phyloP scores from a whole-genome alignment of 1,140 invertebrate genomes.

The Babylonia areolata region DNA sequence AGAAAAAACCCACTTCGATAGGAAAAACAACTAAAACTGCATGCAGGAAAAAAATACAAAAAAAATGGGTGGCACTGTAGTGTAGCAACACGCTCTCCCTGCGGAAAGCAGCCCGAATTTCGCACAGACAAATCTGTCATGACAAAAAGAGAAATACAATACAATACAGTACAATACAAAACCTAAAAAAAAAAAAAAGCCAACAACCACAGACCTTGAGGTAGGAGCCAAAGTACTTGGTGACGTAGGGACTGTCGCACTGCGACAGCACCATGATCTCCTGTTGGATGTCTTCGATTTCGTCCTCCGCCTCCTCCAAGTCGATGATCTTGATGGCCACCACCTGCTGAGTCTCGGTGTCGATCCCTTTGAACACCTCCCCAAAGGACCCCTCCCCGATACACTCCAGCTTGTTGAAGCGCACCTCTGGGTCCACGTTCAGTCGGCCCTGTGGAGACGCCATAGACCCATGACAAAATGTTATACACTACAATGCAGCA shows the following conservation, averaged over 20 bases:
- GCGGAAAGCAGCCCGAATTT: too few relatives aligned
- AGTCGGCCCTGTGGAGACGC: background rate
- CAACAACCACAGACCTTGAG: constrained; percentile 81
- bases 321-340: constrained; percentile 98
- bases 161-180: too few relatives aligned
- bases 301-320: constrained; percentile 99
- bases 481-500: too few relatives aligned
- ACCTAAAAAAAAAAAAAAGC: too few relatives aligned
- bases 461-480: too few relatives aligned
- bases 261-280: constrained; percentile 99
- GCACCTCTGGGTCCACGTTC: constrained; percentile 77
- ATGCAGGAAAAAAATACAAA: too few relatives aligned
- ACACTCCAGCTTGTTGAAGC: background rate
- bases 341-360: constrained; percentile 92
- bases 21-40: too few relatives aligned
- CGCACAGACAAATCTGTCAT: too few relatives aligned
- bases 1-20: too few relatives aligned
- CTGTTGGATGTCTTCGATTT: constrained; percentile 99
- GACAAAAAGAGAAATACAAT: too few relatives aligned
- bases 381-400: background rate
- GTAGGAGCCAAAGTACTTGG: constrained; percentile 81
- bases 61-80: too few relatives aligned
- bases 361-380: constrained; percentile 68
- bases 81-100: too few relatives aligned
- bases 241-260: constrained; percentile 98